A percentile compares a stretch with the other conserved stretches of the same genome.
phyloP scores from a whole-genome alignment of 2,113 vertebrate species.

The Nothobranchius furzeri region DNA sequence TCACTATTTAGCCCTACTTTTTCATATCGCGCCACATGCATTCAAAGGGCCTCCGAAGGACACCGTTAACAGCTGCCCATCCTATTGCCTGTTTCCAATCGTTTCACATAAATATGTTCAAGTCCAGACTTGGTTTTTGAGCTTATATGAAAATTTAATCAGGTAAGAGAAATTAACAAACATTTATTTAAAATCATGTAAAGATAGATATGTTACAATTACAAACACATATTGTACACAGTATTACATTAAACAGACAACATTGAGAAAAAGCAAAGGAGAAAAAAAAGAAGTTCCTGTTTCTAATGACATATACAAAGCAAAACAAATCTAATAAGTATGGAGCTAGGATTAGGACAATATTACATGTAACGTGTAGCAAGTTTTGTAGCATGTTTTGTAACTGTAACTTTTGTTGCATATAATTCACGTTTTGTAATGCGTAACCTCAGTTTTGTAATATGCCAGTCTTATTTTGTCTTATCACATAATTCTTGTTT shows the following conservation, averaged over 20 bases:
- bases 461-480: no score
- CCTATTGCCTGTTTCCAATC: conserved; percentile 55
- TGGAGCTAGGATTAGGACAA: no score
- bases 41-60: conserved; percentile 73
- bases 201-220: background rate
- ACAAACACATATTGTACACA: background rate
- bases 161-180: no score
- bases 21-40: conserved; percentile 75
- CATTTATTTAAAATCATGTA: background rate
- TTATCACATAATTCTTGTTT: no score
- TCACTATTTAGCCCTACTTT: conserved; percentile 42
- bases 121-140: background rate
- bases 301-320: background rate
- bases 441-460: no score
- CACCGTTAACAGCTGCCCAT: conserved; percentile 46
- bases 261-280: no score
- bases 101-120: background rate
- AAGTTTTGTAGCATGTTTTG: no score
- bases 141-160: background rate
- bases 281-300: background rate
- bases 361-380: no score
- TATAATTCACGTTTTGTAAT: no score
- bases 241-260: background rate
- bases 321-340: background rate
- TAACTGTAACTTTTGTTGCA: no score